Conservation (phyloP, 2,888 invertebrate genomes). For the Deroplatys truncata region DNA sequence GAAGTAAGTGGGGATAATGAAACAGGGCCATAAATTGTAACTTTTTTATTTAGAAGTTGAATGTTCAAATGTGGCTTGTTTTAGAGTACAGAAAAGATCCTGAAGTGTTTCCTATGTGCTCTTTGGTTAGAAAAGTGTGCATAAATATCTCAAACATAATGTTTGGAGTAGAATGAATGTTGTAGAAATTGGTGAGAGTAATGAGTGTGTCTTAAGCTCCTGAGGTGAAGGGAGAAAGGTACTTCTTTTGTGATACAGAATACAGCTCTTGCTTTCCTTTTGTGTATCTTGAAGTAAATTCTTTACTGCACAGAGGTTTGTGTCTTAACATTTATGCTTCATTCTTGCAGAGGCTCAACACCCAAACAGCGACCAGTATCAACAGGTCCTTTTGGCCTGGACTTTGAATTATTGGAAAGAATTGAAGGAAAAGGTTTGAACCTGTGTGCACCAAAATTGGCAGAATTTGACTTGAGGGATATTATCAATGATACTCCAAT, state of each 20-base stretch:
- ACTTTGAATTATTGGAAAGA: conserved; percentile 65
- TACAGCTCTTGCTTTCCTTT: not conserved
- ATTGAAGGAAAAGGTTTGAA: conserved; percentile 49
- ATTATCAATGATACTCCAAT: conserved; percentile 29
- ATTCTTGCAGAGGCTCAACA: not conserved
- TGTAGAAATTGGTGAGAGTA: not conserved
- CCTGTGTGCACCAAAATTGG: conserved; percentile 33
- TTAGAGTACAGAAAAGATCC: no score
- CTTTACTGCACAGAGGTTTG: not conserved
- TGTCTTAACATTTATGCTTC: not conserved
- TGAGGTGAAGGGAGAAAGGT: not conserved
- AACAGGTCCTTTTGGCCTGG: conserved; percentile 71
- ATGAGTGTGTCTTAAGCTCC: not conserved
- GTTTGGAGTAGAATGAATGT: not conserved
- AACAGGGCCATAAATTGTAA: no score
- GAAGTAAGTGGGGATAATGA: no score
- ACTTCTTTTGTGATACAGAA: not conserved
- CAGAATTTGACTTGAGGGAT: conserved; percentile 39
- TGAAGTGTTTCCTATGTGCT: not conserved
- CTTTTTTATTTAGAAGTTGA: no score
- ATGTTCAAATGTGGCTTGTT: no score
- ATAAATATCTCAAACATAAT: not conserved
- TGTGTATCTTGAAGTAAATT: not conserved
- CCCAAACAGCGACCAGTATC: conserved; percentile 49
- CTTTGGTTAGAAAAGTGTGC: not conserved